These are phyloP conservation scores for Onychorhynchus coronatus DNA, from an alignment of 2,113 vertebrate genomes.

Conservation along the genomic window DNA sequence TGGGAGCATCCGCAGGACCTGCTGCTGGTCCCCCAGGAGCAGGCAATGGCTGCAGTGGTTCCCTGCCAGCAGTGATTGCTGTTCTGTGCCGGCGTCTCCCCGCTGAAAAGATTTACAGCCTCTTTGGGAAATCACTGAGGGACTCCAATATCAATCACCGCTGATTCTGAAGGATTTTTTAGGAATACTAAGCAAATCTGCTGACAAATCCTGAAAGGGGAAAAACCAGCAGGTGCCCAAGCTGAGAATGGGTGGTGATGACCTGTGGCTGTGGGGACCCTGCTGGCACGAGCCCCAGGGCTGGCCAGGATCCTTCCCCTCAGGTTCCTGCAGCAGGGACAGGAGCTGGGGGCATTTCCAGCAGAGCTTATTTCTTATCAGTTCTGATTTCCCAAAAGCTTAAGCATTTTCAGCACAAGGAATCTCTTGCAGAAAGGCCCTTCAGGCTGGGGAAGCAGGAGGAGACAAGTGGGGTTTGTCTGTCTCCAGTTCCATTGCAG, in stretches of 20 bases:
- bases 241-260: neutral
- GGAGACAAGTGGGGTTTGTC: neutral
- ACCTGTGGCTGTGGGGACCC: neutral
- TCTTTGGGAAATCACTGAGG: neutral
- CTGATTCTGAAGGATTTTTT: neutral
- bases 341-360: neutral
- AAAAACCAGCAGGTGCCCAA: neutral
- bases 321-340: neutral
- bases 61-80: neutral
- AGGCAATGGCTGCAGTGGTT: neutral
- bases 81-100: accelerated
- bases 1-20: neutral
- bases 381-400: neutral
- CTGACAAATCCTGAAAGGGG: neutral
- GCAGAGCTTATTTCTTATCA: neutral
- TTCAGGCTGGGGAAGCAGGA: neutral
- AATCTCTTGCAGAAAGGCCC: neutral
- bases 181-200: neutral
- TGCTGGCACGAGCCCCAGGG: neutral
- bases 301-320: neutral
- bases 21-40: neutral
- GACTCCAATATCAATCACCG: neutral
- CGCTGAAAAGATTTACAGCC: neutral
- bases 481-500: neutral
- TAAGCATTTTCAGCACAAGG: neutral